Evolutionary conservation across 1,140 invertebrate species (phyloP).

Genomic region (Arctopsyche grandis): DNA sequence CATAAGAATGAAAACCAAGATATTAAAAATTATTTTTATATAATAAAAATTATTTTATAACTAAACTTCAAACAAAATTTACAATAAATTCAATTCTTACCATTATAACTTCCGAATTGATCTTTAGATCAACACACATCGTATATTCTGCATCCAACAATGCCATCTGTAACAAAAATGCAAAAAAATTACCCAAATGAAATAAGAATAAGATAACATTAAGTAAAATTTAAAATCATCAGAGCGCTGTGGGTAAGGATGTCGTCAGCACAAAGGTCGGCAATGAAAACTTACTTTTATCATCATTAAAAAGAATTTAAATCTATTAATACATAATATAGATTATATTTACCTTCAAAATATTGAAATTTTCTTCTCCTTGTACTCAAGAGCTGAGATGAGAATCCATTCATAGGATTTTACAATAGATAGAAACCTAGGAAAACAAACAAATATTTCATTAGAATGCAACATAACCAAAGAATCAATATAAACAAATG

Average conservation of each 20-base stretch:
- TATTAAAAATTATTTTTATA: no score
- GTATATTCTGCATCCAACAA: background rate
- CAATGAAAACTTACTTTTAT: constrained; percentile 43
- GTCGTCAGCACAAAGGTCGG: constrained; percentile 53
- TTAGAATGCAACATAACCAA: constrained; percentile 4
- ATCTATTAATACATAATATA: background rate
- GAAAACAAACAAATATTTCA: background rate
- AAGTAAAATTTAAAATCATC: constrained; percentile 27
- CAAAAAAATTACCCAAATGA: background rate
- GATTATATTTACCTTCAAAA: background rate
- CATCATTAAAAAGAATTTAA: constrained; percentile 39
- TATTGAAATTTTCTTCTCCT: no score
- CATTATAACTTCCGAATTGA: background rate
- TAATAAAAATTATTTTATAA: no score
- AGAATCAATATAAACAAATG: background rate
- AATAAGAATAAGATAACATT: no score
- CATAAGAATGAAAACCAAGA: constrained; percentile 32
- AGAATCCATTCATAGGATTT: no score
- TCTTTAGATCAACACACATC: background rate
- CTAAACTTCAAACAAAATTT: no score
- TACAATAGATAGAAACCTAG: no score
- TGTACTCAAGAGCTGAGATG: no score
- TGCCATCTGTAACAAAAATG: background rate
- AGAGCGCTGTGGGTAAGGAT: constrained; percentile 54
- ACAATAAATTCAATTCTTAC: no score